Base-by-base conservation (phyloP, 2,113 vertebrate genomes). In the Proterorhinus semilunaris region DNA sequence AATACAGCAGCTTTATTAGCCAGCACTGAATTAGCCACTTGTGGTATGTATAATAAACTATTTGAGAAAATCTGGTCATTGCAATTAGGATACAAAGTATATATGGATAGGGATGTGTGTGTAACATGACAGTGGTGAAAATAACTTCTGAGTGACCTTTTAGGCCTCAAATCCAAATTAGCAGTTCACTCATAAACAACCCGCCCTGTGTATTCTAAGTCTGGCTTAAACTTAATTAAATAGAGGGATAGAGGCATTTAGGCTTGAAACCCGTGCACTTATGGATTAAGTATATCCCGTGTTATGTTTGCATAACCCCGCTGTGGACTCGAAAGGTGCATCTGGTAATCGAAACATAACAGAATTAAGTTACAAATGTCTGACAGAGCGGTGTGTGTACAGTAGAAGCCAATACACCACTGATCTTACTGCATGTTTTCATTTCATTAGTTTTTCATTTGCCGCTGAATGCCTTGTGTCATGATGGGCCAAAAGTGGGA, bases 371-470 rank as follows among this genome's bases (percentile, higher is more conserved):
- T 89, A 92, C 90, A 91, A 85, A 80, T 93, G 87, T 91, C 84
- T 84, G 82, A 88, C 86, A 92, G 87, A 89, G 80, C 80, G 58
- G 49, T 88, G 79, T 93, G 87, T 91, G 80, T 91, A 90, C 83
- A 86, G 86, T 88, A 83, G 78, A 88, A 81, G 86, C 80, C 68
- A 73, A 87, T 85, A 89, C 85, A 86, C 79, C 74, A 42, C 80
- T 27, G 54, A 88, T 86, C 87, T 90, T 88, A 87, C 78, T 80
- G 77, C 76, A 65, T 93, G 90, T 93, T 92, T 93, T 93, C 86
- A 83, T 93, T 93, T 92, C 83, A 93, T 94, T 91, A 92, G 74
- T 90, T 92, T 93, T 90, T 92, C 86, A 91, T 92, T 92, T 85
- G 74, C 71, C 68, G 72, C 75, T 69, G 71, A 82, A 87, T 85